Base-by-base conservation (phyloP, 2,888 invertebrate species). In the Eurois occulta region DNA sequence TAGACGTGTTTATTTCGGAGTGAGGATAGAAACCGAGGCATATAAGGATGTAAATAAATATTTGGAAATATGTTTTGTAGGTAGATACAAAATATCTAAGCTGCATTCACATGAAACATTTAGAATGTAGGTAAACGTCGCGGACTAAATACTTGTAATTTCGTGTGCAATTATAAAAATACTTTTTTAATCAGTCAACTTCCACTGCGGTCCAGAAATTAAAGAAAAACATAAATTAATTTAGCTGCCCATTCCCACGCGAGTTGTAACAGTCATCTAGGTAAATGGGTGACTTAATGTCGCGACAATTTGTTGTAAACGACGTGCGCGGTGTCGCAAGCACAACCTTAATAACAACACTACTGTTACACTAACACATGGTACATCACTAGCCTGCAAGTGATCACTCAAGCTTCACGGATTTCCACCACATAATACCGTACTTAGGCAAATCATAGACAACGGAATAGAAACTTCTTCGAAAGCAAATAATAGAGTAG, bases 201-300 rank as follows among this genome's bases (percentile, higher is more conserved):
- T 70, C 80, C 52, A 58, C 32, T 68, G 38, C 43, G 67, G 35
- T 80, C 87, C 80, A 82, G 74, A 87, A 89, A 80, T 77, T 77
- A 75, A 80, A 82, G 60, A 77, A 72, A 78, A 66, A 75, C 58
- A 80, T 84, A 77, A 75, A 79, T 66, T 85, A 70, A 75, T 82
- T 78, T 76, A 72, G 86, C 70, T 66, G 43, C 8, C 32, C 28
- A 65, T 79, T 78, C 88, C 86, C 88, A 87, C 87, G 89, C 78
- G 28, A 74, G 68, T 67, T 77, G 69, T 77, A 48, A n/a, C 60
- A 75, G 38, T 62, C 64, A 72, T 84, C 67, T 77, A 55, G 76
- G 85, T 80, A 88, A 87, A 88, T 88, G 62, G 87, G 78, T 78
- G 88, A 77, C 80, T 77, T 84, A 80, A 78, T 86, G 72, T 46